Percentiles rank a stretch among this genome's conserved stretches.
Conservation (phyloP, 2,888 invertebrate genomes). For the Tubulanus polymorphus region DNA sequence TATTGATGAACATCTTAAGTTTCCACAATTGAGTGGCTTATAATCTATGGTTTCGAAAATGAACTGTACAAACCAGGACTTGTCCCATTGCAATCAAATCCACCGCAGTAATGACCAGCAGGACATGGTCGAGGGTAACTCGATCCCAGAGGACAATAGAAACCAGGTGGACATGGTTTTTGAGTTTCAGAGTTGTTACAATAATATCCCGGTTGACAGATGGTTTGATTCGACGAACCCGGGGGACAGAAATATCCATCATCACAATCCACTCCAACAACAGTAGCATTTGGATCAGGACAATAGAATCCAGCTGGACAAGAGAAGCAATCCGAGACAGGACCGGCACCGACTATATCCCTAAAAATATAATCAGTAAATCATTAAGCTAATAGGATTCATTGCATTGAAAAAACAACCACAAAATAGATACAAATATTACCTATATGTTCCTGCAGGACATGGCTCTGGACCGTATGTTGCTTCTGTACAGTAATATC, state of each 20-base stretch:
- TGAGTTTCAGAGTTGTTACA: slow-evolving; percentile 43
- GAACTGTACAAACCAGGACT: slow-evolving; percentile 29
- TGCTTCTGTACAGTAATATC: slow-evolving; percentile 43
- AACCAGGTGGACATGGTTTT: slow-evolving; percentile 42
- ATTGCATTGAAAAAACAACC: background rate
- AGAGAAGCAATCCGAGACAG: slow-evolving; percentile 33
- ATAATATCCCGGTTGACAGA: slow-evolving; percentile 48
- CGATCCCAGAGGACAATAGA: slow-evolving; percentile 44
- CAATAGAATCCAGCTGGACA: slow-evolving; percentile 47
- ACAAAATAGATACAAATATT: too few relatives aligned
- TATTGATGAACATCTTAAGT: too few relatives aligned
- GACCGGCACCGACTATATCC: slow-evolving; percentile 29
- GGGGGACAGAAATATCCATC: slow-evolving; percentile 42
- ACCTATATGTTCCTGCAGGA: slow-evolving; percentile 48
- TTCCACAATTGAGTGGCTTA: too few relatives aligned
- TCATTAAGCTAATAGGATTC: background rate
- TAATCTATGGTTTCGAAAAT: too few relatives aligned
- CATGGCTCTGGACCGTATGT: slow-evolving; percentile 35
- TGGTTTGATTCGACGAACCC: slow-evolving; percentile 36
- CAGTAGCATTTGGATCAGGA: slow-evolving; percentile 39
- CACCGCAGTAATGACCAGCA: slow-evolving; percentile 37
- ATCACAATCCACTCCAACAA: slow-evolving; percentile 39
- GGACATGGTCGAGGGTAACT: slow-evolving; percentile 39
- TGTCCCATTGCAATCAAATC: slow-evolving; percentile 33
- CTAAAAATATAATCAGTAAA: background rate